Evolutionary conservation across 2,113 vertebrate species (phyloP), one percentile per base, ranked within the genome.

Genomic region (Engystomops pustulosus): DNA sequence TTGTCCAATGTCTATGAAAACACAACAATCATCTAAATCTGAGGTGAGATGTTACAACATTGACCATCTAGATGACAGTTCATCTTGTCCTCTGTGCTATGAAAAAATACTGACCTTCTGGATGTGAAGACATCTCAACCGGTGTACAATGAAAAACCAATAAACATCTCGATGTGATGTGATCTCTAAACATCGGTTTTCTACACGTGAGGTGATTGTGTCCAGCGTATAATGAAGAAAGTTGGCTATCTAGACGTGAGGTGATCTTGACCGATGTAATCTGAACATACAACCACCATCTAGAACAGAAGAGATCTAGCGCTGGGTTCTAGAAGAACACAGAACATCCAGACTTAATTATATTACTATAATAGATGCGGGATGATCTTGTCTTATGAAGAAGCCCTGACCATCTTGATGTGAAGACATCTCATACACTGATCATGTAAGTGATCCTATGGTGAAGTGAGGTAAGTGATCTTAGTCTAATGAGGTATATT

Each of bases 401-500:
- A 45, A 14, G 30, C 41, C 5, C 2, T 20, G 70, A 25, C 1
- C 7, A 75, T 11, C 6, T 20, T 3, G 45, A 76, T 34, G 10
- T 17, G 17, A 6, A 11, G 30, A 32, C 18, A 76, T 11, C n/a
- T 32, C 14, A 18, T 49, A 14, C 44, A 45, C 0, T 45, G 14
- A 65, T 65, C 5, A 18, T 12, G 60, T 62, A 3, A 65, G 34
- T 12, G 5, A 74, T 27, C 41, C 49, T 27, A 32, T 49, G 25
- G n/a, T 10, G 10, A 30, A 38, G 10, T 34, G 62, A 67, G 62
- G 27, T 36, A 6, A 5, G 14, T n/a, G n/a, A n/a, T n/a, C n/a
- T n/a, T n/a, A n/a, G 62, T 67, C 30, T 36, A 20, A 20, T 67
- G 62, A 67, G 62, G 62, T 67, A 67, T 36, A 67, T 67, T 67